Evolutionary conservation across 2,113 vertebrate species (phyloP).

Genomic region (Piaya cayana): DNA sequence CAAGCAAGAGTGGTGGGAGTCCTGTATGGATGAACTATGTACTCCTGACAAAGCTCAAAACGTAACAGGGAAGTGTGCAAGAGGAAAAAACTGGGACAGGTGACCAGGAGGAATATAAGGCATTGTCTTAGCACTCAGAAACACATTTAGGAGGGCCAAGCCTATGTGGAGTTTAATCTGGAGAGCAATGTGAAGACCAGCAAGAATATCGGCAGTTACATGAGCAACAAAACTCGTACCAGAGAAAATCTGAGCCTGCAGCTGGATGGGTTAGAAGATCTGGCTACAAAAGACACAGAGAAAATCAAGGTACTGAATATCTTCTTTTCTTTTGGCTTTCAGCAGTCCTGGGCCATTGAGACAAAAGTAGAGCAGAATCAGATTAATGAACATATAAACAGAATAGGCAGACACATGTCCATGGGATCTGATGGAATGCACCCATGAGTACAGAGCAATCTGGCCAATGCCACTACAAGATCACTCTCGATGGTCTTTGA

Average conservation of each 20-base stretch:
- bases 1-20: neutral
- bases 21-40: neutral
- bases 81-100: neutral
- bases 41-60: neutral
- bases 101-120: neutral
- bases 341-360: neutral
- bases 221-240: neutral
- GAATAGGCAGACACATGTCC: neutral
- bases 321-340: neutral
- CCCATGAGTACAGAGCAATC: neutral
- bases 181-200: neutral
- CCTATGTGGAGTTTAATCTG: neutral
- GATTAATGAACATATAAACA: neutral
- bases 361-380: neutral
- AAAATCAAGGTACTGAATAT: neutral
- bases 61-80: neutral
- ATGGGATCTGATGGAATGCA: neutral
- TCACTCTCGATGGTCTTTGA: neutral
- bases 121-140: neutral
- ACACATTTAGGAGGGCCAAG: neutral
- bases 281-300: neutral
- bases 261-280: neutral
- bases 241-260: neutral
- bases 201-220: neutral
- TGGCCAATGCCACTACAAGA: neutral